Percentiles rank a stretch among this genome's conserved stretches.
Evolutionary conservation across 1,140 invertebrate species (phyloP).

Genomic region (Papilio glaucus): DNA sequence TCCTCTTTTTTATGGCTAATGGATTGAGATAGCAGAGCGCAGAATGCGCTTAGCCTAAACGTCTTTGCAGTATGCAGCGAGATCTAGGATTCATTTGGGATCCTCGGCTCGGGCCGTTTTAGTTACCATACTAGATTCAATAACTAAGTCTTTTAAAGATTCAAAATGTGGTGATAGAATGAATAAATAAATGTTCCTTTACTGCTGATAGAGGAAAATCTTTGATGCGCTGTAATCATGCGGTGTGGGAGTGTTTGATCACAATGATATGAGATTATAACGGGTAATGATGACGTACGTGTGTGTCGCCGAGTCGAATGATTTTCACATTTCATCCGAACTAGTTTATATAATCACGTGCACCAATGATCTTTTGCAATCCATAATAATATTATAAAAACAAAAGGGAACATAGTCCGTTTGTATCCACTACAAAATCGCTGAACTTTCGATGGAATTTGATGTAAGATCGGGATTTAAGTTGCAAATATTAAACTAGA

Average conservation of each 20-base stretch:
- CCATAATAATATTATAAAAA: background rate
- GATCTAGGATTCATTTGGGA: too few species aligned
- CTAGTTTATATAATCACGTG: background rate
- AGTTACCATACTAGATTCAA: background rate
- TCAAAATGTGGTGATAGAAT: background rate
- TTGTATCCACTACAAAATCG: too few species aligned
- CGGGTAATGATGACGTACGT: background rate
- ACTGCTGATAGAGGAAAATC: background rate
- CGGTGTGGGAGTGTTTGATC: conserved; percentile 1
- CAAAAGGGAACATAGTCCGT: too few species aligned
- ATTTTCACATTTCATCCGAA: background rate
- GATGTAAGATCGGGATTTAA: too few species aligned
- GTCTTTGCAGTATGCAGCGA: too few species aligned
- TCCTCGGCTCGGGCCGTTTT: too few species aligned
- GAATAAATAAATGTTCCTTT: background rate
- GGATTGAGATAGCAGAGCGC: too few species aligned
- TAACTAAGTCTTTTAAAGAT: too few species aligned
- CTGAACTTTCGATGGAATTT: too few species aligned
- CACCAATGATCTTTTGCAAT: background rate
- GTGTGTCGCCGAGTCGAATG: background rate
- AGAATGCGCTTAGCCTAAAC: too few species aligned
- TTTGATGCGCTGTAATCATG: conserved; percentile 7
- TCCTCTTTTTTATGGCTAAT: too few species aligned
- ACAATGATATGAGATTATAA: conserved; percentile 4
- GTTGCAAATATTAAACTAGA: too few species aligned